These are phyloP conservation scores for Labroides dimidiatus DNA, from an alignment of 2,797 vertebrate genomes.

Conservation along the genomic window DNA sequence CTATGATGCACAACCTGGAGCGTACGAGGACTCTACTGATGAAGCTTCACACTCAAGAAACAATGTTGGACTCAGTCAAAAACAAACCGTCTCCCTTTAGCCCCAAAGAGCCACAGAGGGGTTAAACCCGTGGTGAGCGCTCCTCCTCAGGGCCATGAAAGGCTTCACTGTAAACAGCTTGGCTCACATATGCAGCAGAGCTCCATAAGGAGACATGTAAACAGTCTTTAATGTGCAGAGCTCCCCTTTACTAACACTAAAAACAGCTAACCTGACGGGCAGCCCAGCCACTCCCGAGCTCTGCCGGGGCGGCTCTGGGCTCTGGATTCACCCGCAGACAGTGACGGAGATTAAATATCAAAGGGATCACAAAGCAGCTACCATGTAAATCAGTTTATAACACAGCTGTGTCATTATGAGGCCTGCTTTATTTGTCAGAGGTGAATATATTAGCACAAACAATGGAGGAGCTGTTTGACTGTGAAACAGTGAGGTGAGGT, in stretches of 20 bases:
- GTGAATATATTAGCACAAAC: not conserved
- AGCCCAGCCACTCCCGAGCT: not conserved
- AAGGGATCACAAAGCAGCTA: not conserved
- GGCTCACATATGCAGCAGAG: not conserved
- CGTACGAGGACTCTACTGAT: not conserved
- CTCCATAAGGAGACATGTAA: not conserved
- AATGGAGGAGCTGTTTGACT: not conserved
- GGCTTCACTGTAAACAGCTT: not conserved
- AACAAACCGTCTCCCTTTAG: not conserved
- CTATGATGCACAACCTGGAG: constrained; percentile 25
- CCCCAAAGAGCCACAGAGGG: not conserved
- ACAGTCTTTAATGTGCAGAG: constrained; percentile 4
- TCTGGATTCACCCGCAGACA: not conserved
- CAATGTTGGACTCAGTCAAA: not conserved
- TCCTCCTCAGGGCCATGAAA: not conserved
- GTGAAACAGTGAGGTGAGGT: no score
- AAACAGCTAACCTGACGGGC: not conserved
- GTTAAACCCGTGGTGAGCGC: not conserved
- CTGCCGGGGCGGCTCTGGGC: constrained; percentile 18
- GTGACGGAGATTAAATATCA: not conserved
- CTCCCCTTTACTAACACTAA: not conserved
- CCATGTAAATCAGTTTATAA: not conserved
- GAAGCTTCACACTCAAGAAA: not conserved
- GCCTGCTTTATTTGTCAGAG: not conserved
- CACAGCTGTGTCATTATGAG: not conserved